Evolutionary conservation across 1,140 invertebrate species (phyloP).

Genomic region (Sweltsa coloradensis): DNA sequence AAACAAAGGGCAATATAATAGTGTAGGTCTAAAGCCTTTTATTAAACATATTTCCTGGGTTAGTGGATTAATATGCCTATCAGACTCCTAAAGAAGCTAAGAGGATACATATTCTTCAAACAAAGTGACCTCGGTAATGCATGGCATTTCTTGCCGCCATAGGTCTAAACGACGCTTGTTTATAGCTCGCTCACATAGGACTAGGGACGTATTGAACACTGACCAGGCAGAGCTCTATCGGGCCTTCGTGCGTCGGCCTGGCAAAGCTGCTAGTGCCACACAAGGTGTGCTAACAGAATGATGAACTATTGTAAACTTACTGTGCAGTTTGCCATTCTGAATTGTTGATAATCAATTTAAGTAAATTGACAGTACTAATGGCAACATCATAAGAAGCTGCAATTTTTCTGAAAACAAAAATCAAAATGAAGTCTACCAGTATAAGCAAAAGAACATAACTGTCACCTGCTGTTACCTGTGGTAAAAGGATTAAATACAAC

Average conservation of each 20-base stretch:
- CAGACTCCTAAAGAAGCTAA: no score
- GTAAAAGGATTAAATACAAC: no score
- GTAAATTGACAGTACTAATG: constrained; percentile 37
- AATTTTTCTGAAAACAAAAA: constrained; percentile 35
- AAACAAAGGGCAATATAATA: no score
- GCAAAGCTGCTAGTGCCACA: neutral
- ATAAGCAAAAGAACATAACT: neutral
- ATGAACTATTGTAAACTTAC: constrained; percentile 29
- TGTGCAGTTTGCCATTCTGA: constrained; percentile 44
- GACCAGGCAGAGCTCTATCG: neutral
- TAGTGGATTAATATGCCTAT: no score
- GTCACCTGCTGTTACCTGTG: neutral
- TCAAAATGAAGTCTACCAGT: neutral
- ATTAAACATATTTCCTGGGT: no score
- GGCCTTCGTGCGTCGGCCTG: neutral
- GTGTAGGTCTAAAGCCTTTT: no score
- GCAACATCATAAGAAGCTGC: constrained; percentile 44
- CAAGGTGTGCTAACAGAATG: neutral
- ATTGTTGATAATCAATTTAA: constrained; percentile 44
- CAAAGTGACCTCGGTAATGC: no score
- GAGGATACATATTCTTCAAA: no score
- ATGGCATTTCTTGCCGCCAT: neutral
- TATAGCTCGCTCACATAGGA: neutral
- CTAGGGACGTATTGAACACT: neutral
- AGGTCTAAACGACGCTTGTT: neutral